Conservation (phyloP, 2,113 vertebrate species). For the Apistogramma diplotaenia region DNA sequence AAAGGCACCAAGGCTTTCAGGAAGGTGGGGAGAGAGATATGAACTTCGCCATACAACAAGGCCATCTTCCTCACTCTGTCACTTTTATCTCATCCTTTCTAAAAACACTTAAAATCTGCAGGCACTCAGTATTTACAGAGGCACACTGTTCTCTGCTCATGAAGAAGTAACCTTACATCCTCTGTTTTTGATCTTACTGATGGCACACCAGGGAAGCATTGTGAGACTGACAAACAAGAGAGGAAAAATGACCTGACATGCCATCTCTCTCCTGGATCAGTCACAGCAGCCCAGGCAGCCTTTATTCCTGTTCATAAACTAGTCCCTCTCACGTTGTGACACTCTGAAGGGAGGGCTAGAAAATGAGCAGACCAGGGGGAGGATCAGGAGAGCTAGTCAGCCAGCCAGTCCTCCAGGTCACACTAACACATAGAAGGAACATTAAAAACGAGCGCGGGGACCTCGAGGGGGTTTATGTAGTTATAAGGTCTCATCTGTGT, state of each 20-base stretch:
- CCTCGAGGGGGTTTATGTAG: conserved; percentile 70
- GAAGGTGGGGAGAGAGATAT: conserved; percentile 28
- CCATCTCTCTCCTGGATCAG: conserved; percentile 74
- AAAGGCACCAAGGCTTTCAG: conserved; percentile 58
- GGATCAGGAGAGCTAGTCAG: conserved; percentile 61
- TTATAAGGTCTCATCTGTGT: conserved; percentile 74
- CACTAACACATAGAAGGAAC: conserved; percentile 55
- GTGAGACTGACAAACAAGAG: conserved; percentile 21
- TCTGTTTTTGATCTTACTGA: conserved; percentile 25
- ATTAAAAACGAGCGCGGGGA: conserved; percentile 67
- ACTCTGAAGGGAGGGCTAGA: conserved; percentile 62
- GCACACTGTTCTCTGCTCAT: background rate
- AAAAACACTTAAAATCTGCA: conserved; percentile 32
- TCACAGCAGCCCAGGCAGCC: conserved; percentile 62
- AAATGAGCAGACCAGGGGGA: conserved; percentile 76
- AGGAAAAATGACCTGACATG: conserved; percentile 34
- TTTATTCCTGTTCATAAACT: conserved; percentile 77
- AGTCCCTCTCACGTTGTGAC: conserved; percentile 73
- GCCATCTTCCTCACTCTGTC: conserved; percentile 7
- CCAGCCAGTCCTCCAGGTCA: conserved; percentile 65
- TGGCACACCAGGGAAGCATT: conserved; percentile 20
- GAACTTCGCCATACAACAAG: conserved; percentile 6
- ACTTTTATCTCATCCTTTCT: conserved; percentile 18
- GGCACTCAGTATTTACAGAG: background rate
- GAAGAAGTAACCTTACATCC: conserved; percentile 15